Evolutionary conservation across 2,113 vertebrate genomes (phyloP), one percentile per base, ranked within the genome.

Genomic region (Calypte anna): DNA sequence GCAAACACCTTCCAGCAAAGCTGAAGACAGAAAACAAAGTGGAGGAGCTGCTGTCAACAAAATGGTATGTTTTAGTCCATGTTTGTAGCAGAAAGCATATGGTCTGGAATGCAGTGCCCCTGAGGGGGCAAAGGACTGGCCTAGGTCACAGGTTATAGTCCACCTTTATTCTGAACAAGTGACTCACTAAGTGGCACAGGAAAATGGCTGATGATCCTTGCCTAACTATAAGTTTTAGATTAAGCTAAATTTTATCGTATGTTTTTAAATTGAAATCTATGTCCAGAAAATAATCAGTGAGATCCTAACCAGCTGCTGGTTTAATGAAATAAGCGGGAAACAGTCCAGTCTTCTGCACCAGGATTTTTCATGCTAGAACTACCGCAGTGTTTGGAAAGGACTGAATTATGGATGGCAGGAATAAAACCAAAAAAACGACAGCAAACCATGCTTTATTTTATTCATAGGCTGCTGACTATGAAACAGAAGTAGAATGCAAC

Each of bases 181-280:
- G 27, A 63, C 16, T 12, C 28, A 24, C 27, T 5, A 55, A 58
- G 12, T 0, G 0, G 50, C n/a, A 54, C 4, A 3, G 27, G 43
- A 63, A 54, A 81, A 28, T 2, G 54, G 61, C 54, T 20, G 19
- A 16, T 28, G 46, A 61, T n/a, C 43, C 51, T 43, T 66, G 55
- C 59, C 59, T 40, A 48, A 33, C 28, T 44, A 7, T 7, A 68
- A 48, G n/a, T 62, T 83, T 38, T 43, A 31, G 31, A 48, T 87
- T 44, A 28, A 62, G 17, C 9, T 25, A 73, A 23, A 38, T 44
- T 61, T 40, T 40, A 40, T 40, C 40, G 10, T 11, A 40, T 40
- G 1, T 19, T 55, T 81, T 86, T 87, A 20, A 33, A 24, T 59
- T 82, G 27, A 77, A 81, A 77, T 21, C 31, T 68, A 59, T 0